Evolutionary conservation across 2,888 invertebrate genomes (phyloP).

Genomic region (Deilephila elpenor): DNA sequence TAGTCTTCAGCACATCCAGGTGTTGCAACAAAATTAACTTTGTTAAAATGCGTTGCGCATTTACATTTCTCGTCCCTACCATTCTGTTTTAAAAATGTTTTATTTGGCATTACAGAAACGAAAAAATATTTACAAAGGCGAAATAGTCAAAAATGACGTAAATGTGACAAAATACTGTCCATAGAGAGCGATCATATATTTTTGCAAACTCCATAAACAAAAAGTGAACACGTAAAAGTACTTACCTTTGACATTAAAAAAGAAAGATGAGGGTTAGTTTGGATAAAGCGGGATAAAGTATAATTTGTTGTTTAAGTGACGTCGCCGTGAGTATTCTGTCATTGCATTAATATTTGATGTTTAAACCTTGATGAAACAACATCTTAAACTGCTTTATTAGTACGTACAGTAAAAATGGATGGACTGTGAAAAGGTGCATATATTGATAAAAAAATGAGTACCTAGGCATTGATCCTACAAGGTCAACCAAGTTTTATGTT

Average conservation of each 20-base stretch:
- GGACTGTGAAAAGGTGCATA: no score
- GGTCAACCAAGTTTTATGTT: no score
- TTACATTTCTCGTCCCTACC: conserved; percentile 10
- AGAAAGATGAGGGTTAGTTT: neutral
- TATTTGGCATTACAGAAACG: neutral
- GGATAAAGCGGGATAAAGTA: neutral
- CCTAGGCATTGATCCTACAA: no score
- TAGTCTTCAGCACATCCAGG: conserved; percentile 62
- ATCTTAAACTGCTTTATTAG: no score
- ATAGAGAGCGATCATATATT: neutral
- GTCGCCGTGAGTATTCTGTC: neutral
- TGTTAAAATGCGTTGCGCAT: neutral
- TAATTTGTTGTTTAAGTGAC: neutral
- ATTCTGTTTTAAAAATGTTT: conserved; percentile 2
- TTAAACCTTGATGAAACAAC: no score
- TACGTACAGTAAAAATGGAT: no score
- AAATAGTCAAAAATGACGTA: conserved; percentile 7
- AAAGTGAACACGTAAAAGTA: neutral
- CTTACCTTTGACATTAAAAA: neutral
- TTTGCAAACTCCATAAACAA: neutral
- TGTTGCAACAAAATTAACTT: conserved; percentile 44
- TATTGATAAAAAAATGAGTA: no score
- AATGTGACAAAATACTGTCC: neutral
- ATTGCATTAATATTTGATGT: no score
- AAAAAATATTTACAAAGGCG: neutral